A percentile compares a stretch with the other conserved stretches of the same genome.
Conservation (phyloP, 2,113 vertebrate species). For the Sterna hirundo region DNA sequence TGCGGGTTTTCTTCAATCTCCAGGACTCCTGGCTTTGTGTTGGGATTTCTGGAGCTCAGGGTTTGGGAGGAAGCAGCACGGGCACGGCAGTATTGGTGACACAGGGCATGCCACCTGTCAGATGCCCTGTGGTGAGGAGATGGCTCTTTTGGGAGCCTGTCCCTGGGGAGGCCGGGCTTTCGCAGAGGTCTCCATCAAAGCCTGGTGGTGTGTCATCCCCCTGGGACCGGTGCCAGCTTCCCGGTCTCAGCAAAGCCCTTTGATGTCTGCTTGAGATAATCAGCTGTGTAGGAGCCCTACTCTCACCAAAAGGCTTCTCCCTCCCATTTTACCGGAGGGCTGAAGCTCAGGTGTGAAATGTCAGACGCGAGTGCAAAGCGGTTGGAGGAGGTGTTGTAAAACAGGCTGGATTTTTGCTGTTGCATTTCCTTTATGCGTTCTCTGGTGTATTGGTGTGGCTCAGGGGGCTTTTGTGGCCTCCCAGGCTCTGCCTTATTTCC, state of each 20-base stretch:
- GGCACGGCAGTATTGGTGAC: background rate
- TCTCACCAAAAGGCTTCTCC: background rate
- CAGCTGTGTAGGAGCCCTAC: background rate
- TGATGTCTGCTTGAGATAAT: background rate
- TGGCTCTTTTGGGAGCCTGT: background rate
- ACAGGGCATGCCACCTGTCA: background rate
- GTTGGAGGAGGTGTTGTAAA: background rate
- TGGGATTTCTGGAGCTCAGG: background rate
- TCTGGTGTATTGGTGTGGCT: background rate
- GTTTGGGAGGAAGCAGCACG: background rate
- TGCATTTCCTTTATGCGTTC: background rate
- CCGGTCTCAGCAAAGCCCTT: background rate
- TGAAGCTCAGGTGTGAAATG: constrained; percentile 33
- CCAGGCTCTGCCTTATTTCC: background rate
- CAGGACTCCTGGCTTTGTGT: background rate
- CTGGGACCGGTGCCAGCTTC: background rate
- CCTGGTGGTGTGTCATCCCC: background rate
- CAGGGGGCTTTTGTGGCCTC: background rate
- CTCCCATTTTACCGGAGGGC: background rate
- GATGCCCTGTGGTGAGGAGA: background rate
- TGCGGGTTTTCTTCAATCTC: background rate
- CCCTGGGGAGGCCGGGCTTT: background rate
- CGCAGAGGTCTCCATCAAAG: background rate
- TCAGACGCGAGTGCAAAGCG: background rate
- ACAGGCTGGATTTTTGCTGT: background rate